Percentiles rank a stretch among this genome's conserved stretches.
Conservation (phyloP, 2,113 vertebrate species). For the Trogon surrucura region DNA sequence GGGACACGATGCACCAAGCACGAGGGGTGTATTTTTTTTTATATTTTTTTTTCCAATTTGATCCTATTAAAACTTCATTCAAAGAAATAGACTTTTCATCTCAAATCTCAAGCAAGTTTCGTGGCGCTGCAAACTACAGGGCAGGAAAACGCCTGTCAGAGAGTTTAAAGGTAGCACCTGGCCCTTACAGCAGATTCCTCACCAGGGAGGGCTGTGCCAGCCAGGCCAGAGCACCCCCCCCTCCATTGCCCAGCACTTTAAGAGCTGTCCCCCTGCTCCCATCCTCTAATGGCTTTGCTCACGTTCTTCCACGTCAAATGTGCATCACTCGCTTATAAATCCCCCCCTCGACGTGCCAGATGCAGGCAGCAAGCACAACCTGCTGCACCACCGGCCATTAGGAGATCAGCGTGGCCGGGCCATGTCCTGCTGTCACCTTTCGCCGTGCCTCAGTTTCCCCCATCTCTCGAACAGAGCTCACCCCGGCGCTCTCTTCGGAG, state of each 20-base stretch:
- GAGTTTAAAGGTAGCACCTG: background rate
- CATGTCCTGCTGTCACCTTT: background rate
- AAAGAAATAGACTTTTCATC: conserved; percentile 1
- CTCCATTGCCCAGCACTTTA: background rate
- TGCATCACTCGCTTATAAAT: background rate
- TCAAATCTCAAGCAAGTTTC: conserved; percentile 28
- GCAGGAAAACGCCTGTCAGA: background rate
- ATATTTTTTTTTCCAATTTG: conserved; percentile 3
- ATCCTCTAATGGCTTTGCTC: background rate
- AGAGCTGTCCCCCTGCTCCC: background rate
- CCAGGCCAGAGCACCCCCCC: background rate
- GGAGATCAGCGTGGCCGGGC: background rate
- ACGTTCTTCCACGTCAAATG: background rate
- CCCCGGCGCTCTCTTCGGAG: background rate
- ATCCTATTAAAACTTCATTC: conserved; percentile 41
- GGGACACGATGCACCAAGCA: background rate
- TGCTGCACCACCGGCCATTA: fast-evolving
- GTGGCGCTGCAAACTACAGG: background rate
- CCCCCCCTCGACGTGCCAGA: background rate
- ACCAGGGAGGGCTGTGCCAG: background rate
- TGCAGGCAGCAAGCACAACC: background rate
- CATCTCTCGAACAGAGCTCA: fast-evolving
- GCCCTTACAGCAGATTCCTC: background rate
- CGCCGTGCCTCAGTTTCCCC: conserved; percentile 24
- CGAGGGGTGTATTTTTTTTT: too few relatives aligned